Evolutionary conservation across 2,113 vertebrate species (phyloP).

Genomic region (Tachuris rubrigastra): DNA sequence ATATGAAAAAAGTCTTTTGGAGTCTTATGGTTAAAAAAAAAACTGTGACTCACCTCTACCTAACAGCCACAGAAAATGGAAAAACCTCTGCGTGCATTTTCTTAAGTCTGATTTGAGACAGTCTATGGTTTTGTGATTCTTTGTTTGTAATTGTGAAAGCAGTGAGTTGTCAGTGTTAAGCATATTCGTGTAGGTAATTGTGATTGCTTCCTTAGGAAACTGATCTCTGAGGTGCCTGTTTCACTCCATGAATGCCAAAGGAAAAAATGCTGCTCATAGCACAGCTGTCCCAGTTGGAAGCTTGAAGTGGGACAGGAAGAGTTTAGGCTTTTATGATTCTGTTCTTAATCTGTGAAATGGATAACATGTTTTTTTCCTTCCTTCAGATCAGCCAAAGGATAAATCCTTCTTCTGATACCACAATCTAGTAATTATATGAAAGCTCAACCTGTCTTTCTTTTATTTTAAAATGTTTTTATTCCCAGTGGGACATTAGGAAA

Average conservation of each 20-base stretch:
- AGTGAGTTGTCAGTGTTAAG: neutral
- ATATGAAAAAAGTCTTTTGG: neutral
- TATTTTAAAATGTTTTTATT: neutral
- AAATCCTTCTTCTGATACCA: neutral
- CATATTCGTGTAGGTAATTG: rapidly evolving
- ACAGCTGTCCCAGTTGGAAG: neutral
- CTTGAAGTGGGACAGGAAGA: neutral
- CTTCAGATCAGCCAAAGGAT: neutral
- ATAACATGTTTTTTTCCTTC: neutral
- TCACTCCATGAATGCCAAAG: neutral
- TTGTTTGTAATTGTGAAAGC: neutral
- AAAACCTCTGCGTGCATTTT: neutral
- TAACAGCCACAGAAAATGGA: neutral
- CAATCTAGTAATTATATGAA: neutral
- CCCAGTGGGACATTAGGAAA: neutral
- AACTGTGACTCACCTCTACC: neutral
- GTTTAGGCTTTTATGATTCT: neutral
- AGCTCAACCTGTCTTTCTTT: neutral
- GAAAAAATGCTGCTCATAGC: neutral
- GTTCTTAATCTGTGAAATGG: neutral
- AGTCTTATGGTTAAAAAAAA: neutral
- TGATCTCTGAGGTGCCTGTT: neutral
- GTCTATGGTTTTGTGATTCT: neutral
- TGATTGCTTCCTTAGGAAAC: neutral
- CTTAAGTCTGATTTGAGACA: neutral